Evolutionary conservation across 2,797 vertebrate genomes (phyloP).

Genomic region (Oryzias sinensis): DNA sequence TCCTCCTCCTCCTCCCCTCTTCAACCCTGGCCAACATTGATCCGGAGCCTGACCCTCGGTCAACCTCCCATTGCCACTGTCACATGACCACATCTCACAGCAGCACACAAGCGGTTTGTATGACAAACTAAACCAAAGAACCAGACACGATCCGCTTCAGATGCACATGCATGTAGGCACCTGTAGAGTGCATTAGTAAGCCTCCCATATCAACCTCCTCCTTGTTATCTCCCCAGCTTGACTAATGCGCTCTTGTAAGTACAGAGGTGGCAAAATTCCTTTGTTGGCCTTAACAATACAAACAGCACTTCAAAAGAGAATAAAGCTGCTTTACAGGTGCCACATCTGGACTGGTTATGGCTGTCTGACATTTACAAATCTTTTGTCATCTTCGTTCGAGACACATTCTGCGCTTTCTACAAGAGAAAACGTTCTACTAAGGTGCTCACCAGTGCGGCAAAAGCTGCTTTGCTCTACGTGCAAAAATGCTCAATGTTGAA

Average conservation of each 20-base stretch:
- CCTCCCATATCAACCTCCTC: constrained; percentile 15
- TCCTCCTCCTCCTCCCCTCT: constrained; percentile 46
- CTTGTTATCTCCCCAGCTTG: constrained; percentile 54
- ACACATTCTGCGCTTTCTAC: constrained; percentile 5
- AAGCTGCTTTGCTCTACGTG: neutral
- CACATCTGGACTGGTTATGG: constrained; percentile 61
- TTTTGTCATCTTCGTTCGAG: constrained; percentile 51
- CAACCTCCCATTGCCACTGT: constrained; percentile 42
- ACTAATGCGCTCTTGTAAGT: constrained; percentile 67
- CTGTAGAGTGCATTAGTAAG: constrained; percentile 33
- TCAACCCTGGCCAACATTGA: constrained; percentile 32
- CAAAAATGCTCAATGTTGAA: neutral
- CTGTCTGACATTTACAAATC: constrained; percentile 52
- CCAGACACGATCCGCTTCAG: neutral
- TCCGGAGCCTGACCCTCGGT: constrained; percentile 54
- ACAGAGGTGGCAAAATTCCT: constrained; percentile 74
- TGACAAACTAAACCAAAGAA: constrained; percentile 8
- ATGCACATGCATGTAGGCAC: constrained; percentile 24
- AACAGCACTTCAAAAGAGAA: constrained; percentile 78
- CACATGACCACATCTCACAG: constrained; percentile 24
- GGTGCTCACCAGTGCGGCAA: no score
- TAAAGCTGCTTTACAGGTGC: constrained; percentile 69
- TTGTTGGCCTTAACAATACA: constrained; percentile 76
- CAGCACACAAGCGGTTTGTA: constrained; percentile 7
- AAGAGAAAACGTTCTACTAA: neutral